phyloP scores from a whole-genome alignment of 2,113 vertebrate species.

The Varanus komodoensis region DNA sequence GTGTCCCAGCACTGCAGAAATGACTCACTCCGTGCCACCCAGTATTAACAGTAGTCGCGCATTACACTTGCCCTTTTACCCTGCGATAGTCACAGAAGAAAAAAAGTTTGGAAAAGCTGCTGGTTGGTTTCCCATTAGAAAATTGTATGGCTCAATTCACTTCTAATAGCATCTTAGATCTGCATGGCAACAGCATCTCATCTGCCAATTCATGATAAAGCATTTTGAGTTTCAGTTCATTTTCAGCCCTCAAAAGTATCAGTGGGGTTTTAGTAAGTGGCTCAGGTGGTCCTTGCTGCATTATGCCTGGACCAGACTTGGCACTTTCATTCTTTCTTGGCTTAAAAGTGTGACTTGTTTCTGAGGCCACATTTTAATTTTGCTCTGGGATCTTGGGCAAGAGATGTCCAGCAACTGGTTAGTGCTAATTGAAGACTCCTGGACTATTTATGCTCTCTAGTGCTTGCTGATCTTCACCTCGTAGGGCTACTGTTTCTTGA shows the following conservation, averaged over 20 bases:
- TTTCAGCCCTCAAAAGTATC: background rate
- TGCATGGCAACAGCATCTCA: too few relatives aligned
- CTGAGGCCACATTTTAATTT: background rate
- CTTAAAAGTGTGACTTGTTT: background rate
- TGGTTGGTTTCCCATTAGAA: background rate
- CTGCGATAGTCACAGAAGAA: background rate
- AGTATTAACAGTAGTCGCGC: background rate
- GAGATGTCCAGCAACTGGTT: background rate
- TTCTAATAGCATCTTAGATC: background rate
- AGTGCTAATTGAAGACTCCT: background rate
- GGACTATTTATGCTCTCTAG: background rate
- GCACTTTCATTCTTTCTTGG: background rate
- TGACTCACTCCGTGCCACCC: background rate
- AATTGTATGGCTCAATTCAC: background rate
- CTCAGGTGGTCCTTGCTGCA: too few relatives aligned
- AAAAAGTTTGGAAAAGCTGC: background rate
- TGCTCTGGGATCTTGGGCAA: background rate
- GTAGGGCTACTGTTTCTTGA: background rate
- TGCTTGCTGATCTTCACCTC: background rate
- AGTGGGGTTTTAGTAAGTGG: background rate
- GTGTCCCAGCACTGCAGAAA: background rate
- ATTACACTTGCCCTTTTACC: background rate
- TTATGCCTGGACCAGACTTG: background rate
- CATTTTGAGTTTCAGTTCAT: background rate
- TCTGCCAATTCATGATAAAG: background rate